Evolutionary conservation across 1,140 invertebrate species (phyloP).

Genomic region (Camponotus pennsylvanicus): DNA sequence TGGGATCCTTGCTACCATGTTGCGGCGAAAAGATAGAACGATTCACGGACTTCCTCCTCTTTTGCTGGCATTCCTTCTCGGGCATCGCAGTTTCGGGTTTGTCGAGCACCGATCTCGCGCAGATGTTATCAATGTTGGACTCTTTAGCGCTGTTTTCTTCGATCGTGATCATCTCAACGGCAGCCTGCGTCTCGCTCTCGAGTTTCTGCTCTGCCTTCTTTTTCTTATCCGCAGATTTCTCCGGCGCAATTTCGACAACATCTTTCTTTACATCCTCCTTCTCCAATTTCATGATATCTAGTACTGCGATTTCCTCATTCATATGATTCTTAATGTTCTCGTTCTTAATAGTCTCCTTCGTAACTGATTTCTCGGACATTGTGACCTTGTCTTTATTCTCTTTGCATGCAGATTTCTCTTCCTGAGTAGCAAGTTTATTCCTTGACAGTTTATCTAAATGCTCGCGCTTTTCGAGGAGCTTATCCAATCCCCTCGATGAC

Average conservation of each 20-base stretch:
- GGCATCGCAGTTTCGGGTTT: conserved; percentile 65
- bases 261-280: conserved; percentile 64
- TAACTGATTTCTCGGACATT: conserved; percentile 26
- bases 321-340: conserved; percentile 74
- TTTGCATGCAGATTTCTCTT: conserved; percentile 57
- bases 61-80: conserved; percentile 78
- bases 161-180: neutral
- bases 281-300: conserved; percentile 55
- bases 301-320: conserved; percentile 56
- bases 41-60: conserved; percentile 83
- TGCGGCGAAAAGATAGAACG: conserved; percentile 91
- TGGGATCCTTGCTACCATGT: conserved; percentile 88
- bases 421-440: conserved; percentile 71
- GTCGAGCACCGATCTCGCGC: conserved; percentile 68
- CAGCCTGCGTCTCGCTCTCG: conserved; percentile 47
- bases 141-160: conserved; percentile 61
- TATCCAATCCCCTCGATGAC: conserved; percentile 85
- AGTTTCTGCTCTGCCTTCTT: conserved; percentile 63
- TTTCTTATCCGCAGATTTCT: conserved; percentile 46
- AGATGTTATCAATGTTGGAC: conserved; percentile 61
- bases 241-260: conserved; percentile 24
- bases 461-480: conserved; percentile 85
- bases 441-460: conserved; percentile 84
- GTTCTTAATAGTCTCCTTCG: conserved; percentile 65
- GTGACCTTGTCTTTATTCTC: conserved; percentile 63